These are phyloP conservation scores for Loxodonta africana DNA, from an alignment of 2,113 vertebrate species.

Conservation along the genomic window DNA sequence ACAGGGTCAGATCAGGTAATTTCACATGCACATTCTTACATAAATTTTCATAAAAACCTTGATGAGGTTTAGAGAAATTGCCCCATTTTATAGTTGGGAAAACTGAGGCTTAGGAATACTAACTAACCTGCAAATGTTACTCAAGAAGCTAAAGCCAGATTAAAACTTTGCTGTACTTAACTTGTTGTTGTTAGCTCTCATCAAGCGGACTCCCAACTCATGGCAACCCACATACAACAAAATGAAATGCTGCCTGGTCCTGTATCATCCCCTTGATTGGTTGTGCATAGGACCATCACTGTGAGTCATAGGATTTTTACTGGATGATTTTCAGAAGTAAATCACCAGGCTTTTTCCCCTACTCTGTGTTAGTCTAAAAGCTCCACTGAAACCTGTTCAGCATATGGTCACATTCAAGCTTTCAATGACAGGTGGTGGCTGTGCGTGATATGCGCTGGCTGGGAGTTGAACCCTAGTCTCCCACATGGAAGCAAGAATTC, in stretches of 20 bases:
- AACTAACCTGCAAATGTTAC: not conserved
- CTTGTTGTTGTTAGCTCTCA: not conserved
- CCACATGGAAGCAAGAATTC: not conserved
- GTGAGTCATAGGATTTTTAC: not conserved
- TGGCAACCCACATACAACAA: not conserved
- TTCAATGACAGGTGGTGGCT: not conserved
- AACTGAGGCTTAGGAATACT: not conserved
- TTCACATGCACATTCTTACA: not conserved
- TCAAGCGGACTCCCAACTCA: not conserved
- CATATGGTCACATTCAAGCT: not conserved
- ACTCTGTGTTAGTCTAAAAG: not conserved
- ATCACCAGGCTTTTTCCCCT: not conserved
- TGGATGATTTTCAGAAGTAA: not conserved
- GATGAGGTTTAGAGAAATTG: constrained; percentile 5
- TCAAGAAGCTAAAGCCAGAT: not conserved
- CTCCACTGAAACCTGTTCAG: not conserved
- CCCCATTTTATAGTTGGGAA: not conserved
- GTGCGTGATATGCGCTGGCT: not conserved
- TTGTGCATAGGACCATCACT: not conserved
- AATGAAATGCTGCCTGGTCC: not conserved
- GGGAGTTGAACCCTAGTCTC: not conserved
- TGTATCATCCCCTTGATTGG: not conserved
- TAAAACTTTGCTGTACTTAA: not conserved
- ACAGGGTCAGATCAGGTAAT: not conserved
- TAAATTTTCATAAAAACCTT: not conserved